phyloP scores from a whole-genome alignment of 1,140 invertebrate genomes.

The Copidosoma floridanum region DNA sequence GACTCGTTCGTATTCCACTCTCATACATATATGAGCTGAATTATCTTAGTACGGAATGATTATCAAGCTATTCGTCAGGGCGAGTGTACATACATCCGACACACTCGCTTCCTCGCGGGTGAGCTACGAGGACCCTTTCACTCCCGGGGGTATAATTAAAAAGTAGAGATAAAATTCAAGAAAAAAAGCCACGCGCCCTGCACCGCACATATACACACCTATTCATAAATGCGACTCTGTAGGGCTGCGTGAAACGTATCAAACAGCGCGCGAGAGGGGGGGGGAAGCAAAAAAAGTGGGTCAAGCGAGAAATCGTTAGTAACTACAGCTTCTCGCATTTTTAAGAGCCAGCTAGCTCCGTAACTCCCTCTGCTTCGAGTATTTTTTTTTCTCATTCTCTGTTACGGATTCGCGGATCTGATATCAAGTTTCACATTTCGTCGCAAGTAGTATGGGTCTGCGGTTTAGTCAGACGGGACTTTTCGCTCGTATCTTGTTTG shows the following conservation, averaged over 20 bases:
- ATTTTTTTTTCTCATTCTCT: too few relatives aligned
- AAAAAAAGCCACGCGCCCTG: not conserved
- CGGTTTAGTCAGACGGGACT: too few relatives aligned
- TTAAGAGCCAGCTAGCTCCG: not conserved
- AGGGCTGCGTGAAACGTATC: not conserved
- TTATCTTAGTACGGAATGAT: too few relatives aligned
- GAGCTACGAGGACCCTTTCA: slow-evolving; percentile 8
- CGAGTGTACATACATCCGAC: not conserved
- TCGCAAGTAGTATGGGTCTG: too few relatives aligned
- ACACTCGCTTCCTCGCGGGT: not conserved
- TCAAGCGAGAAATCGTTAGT: slow-evolving; percentile 23
- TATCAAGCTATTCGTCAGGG: too few relatives aligned
- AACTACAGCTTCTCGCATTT: not conserved
- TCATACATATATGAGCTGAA: too few relatives aligned
- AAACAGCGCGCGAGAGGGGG: not conserved
- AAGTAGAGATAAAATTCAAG: slow-evolving; percentile 19
- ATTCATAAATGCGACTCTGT: too few relatives aligned
- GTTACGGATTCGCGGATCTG: too few relatives aligned
- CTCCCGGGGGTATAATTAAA: slow-evolving; percentile 19
- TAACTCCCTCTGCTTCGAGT: too few relatives aligned
- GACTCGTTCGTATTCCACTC: too few relatives aligned
- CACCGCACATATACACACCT: not conserved
- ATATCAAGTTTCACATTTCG: too few relatives aligned
- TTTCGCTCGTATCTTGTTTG: too few relatives aligned
- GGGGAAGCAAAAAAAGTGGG: not conserved